Percentiles rank a stretch among this genome's conserved stretches.
Conservation (phyloP, 2,888 invertebrate species). For the Galerucella calmariensis region DNA sequence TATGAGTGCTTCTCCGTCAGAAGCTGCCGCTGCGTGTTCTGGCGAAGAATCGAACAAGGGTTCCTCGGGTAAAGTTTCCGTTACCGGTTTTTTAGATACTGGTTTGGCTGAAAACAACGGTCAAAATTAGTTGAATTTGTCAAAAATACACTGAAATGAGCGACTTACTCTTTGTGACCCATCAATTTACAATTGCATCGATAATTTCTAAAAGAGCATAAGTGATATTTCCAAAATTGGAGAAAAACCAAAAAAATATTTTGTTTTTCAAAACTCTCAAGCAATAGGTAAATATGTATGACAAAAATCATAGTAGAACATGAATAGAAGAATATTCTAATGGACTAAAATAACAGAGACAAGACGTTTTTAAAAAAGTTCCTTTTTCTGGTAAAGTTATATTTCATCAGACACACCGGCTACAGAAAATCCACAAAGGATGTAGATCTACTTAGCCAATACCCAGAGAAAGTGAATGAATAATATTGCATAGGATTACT, state of each 20-base stretch:
- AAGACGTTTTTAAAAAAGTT: not conserved
- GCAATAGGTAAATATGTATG: no score
- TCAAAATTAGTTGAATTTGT: not conserved
- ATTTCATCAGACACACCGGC: no score
- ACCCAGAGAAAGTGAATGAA: not conserved
- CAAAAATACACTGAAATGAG: not conserved
- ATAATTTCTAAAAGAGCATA: no score
- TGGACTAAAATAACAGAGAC: no score
- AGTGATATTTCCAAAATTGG: no score
- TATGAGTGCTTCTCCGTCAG: slow-evolving; percentile 64
- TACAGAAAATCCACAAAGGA: not conserved
- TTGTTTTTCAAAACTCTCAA: no score
- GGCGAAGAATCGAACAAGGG: slow-evolving; percentile 58
- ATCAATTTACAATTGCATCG: not conserved
- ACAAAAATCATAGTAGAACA: no score
- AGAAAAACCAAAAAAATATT: no score
- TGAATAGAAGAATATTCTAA: no score
- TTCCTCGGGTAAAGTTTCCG: slow-evolving; percentile 52
- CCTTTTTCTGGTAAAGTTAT: not conserved
- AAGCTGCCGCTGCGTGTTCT: slow-evolving; percentile 49
- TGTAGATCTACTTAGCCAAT: not conserved
- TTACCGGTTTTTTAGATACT: slow-evolving; percentile 51
- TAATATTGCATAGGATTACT: no score
- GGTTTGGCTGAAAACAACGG: slow-evolving; percentile 47
- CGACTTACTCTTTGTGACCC: slow-evolving; percentile 4